Evolutionary conservation across 2,797 vertebrate species (phyloP), one percentile per base, ranked within the genome.

Genomic region (Myripristis murdjan): DNA sequence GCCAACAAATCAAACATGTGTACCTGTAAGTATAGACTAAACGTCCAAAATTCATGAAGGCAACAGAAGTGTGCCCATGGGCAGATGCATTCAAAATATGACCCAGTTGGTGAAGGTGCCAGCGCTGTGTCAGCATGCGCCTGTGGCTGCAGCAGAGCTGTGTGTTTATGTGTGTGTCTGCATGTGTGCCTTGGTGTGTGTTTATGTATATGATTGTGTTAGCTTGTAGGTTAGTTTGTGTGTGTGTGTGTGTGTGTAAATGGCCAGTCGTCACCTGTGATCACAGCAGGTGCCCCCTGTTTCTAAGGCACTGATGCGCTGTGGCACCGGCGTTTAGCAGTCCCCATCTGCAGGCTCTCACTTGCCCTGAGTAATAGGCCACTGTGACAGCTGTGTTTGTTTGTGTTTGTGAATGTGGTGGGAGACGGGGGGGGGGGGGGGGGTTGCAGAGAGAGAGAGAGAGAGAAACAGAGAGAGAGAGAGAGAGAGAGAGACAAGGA

Each of bases 271-370:
- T 91, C 88, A 89, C 91, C 90, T 91, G 90, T 85, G 83, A 88
- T 87, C 82, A 75, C 84, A 86, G 89, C 91, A 94, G 92, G 92
- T 94, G 85, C 66, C 85, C 87, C 77, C 26, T 51, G 75, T 88
- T 85, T 80, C 81, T 73, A 70, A 58, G 75, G 77, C 79, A 33
- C 82, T 93, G 89, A 93, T 94, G 85, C 70, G 33, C 86, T 85
- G 88, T 92, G 94, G 90, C 91, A 91, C 81, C 76, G 31, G 87
- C 87, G 84, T 91, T 94, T 93, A 92, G 90, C 85, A 78, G 81
- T 73, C 78, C 78, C 87, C 92, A 89, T 89, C 90, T 93, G 88
- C 77, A 77, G 89, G 89, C 83, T 86, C 86, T 87, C 85, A 75
- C 86, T 90, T 53, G 88, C 92, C 89, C 83, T 81, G 84, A 91